phyloP scores from a whole-genome alignment of 2,113 vertebrate genomes.

The Caloenas nicobarica region DNA sequence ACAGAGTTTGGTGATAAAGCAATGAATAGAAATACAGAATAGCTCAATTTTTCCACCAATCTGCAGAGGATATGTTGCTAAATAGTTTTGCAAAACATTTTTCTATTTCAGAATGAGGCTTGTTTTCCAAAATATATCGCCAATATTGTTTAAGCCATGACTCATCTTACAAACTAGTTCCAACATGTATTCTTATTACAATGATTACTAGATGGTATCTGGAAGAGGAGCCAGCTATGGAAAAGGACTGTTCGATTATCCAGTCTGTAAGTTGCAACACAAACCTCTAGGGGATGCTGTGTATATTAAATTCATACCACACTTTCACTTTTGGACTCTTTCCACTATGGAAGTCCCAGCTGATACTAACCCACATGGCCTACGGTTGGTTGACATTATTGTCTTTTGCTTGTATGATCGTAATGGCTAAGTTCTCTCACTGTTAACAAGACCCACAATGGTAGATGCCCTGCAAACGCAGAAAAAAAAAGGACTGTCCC shows the following conservation, averaged over 20 bases:
- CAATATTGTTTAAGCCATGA: background rate
- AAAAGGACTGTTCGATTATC: background rate
- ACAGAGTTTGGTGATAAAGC: background rate
- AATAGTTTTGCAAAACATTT: background rate
- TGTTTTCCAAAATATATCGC: background rate
- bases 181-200: background rate
- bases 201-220: background rate
- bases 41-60: background rate
- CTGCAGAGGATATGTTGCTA: background rate
- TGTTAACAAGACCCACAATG: background rate
- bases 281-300: conserved; percentile 14
- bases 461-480: background rate
- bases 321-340: background rate
- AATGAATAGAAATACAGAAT: background rate
- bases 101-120: background rate
- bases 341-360: background rate
- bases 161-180: background rate
- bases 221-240: background rate
- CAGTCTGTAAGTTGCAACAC: background rate
- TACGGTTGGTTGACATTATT: background rate
- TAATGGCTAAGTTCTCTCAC: background rate
- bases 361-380: background rate
- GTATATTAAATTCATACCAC: background rate
- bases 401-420: background rate
- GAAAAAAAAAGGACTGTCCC: background rate